Evolutionary conservation across 2,113 vertebrate species (phyloP).

Genomic region (Hemiscyllium ocellatum): DNA sequence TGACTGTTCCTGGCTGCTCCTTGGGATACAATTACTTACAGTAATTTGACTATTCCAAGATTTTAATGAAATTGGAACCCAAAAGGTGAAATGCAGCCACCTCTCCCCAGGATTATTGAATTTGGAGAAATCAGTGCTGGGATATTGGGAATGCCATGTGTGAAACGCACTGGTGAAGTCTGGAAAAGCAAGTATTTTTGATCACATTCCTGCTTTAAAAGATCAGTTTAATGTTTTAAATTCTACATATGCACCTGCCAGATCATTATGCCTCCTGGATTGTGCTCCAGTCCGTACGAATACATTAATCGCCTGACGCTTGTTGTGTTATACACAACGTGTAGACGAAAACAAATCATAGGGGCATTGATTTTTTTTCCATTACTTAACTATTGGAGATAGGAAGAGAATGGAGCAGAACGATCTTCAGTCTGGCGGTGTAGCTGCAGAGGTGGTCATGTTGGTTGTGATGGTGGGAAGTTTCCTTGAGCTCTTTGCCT

Average conservation of each 20-base stretch:
- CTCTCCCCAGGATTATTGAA: neutral
- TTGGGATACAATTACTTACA: neutral
- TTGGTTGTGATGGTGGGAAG: neutral
- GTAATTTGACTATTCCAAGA: neutral
- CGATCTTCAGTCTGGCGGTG: neutral
- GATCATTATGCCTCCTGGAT: neutral
- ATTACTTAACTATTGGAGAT: too few species aligned
- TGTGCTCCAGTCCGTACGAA: neutral
- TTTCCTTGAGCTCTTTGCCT: neutral
- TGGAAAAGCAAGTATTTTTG: neutral
- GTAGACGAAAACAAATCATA: neutral
- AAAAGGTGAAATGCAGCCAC: neutral
- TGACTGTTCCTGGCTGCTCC: neutral
- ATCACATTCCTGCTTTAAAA: neutral
- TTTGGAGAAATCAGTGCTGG: neutral
- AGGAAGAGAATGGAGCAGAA: neutral
- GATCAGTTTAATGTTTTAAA: neutral
- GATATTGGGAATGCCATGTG: neutral
- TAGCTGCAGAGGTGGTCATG: neutral
- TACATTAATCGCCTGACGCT: neutral
- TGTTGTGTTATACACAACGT: neutral
- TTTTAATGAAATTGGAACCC: neutral
- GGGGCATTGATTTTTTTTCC: neutral
- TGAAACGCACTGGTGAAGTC: too few species aligned
- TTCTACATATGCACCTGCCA: neutral